These are phyloP conservation scores for Zapus hudsonius DNA, from an alignment of 2,113 vertebrate species.

Conservation along the genomic window DNA sequence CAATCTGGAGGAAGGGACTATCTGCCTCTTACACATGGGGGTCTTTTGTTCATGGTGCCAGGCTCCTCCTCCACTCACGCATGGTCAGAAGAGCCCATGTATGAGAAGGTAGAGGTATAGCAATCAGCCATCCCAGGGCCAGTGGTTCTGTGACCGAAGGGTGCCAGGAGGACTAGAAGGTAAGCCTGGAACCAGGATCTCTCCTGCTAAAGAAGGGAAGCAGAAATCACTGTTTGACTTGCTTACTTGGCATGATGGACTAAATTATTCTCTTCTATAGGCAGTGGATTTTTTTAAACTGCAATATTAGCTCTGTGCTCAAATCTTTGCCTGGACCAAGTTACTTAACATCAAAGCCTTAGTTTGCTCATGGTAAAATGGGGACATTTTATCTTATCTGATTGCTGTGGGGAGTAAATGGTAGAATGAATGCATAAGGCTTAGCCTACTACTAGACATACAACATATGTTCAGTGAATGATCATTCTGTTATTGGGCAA, in stretches of 20 bases:
- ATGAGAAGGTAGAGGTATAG: background rate
- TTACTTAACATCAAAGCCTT: background rate
- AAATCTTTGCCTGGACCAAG: background rate
- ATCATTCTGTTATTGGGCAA: background rate
- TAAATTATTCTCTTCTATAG: background rate
- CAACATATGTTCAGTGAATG: background rate
- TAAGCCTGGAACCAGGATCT: background rate
- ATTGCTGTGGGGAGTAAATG: background rate
- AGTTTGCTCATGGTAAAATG: background rate
- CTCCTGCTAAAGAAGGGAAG: background rate
- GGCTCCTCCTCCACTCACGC: background rate
- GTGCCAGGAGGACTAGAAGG: background rate
- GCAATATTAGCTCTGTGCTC: background rate
- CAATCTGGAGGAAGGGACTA: background rate
- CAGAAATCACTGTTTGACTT: background rate
- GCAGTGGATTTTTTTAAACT: slow-evolving; percentile 4
- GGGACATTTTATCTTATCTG: background rate
- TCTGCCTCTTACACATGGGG: background rate
- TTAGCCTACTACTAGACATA: slow-evolving; percentile 1
- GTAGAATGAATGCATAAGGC: background rate
- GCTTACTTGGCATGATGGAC: background rate
- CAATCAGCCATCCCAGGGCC: background rate
- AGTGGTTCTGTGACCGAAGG: background rate
- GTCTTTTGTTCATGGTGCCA: background rate
- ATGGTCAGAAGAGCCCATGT: background rate